Base-by-base conservation (phyloP, 2,797 vertebrate species). In the Notamacropus eugenii region DNA sequence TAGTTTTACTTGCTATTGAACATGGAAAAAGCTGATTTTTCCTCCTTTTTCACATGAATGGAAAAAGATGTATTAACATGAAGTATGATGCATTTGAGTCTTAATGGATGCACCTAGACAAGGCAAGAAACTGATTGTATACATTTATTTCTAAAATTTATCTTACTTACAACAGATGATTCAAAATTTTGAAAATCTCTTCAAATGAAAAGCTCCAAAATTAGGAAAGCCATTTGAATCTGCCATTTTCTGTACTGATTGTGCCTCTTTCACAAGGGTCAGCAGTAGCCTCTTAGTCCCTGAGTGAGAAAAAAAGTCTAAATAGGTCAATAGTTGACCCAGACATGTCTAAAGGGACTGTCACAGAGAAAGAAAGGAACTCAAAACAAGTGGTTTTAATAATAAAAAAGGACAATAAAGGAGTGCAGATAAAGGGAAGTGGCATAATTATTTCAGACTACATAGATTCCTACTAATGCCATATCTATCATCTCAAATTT, bases 21-120 rank as follows among this genome's bases (percentile, higher is more conserved):
- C 94, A 91, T 92, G 10, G 96, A 55, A 92, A 96, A 98, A 59
- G 94, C 29, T 96, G 94, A 93, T 28, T 97, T 97, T 91, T 91
- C 82, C 40, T 94, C 56, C 12, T 92, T 94, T n/a, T 97, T 91
- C 27, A 56, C 55, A 31, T 92, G 59, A 94, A 52, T 82, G 67
- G 31, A 59, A 16, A 94, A n/a, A 87, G 5, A 31, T 93, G 91
- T 87, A 56, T 95, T 94, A 87, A 55, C 52, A 57, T 54, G 22
- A 59, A 59, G 10, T 12, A 58, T 59, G 93, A 29, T 74, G 1
- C 92, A 16, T 94, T 94, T 59, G 28, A 12, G 31, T 31, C 29
- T 29, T 24, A 31, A 11, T 11, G 29, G 11, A 10, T 59, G 28
- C 11, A 59, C 24, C 28, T 59, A 29, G 58, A 31, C 58, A 59